Evolutionary conservation across 1,140 invertebrate genomes (phyloP).

Genomic region (Papilio machaon): DNA sequence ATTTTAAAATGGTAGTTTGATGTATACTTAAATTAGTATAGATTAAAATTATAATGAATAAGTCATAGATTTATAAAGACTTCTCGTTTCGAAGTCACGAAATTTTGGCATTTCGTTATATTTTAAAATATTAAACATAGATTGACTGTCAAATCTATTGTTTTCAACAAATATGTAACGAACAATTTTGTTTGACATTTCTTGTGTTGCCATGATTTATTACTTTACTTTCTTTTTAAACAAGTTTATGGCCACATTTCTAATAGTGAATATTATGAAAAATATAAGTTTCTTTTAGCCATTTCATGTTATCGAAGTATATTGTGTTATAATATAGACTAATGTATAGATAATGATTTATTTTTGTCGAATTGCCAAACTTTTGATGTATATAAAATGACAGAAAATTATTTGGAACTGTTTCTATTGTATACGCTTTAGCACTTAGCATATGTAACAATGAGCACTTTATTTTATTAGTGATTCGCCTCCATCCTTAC

Average conservation of each 20-base stretch:
- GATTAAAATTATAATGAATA: background rate
- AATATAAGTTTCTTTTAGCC: background rate
- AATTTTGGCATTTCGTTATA: too few relatives aligned
- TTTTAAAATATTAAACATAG: too few relatives aligned
- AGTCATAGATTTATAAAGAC: background rate
- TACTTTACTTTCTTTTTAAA: background rate
- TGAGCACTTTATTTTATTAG: conserved; percentile 49
- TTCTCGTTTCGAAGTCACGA: background rate
- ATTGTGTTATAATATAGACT: conserved; percentile 35
- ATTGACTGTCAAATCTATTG: too few relatives aligned
- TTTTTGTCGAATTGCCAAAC: conserved; percentile 74
- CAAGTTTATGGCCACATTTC: background rate
- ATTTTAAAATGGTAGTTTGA: background rate
- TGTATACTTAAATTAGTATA: background rate
- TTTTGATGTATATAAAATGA: conserved; percentile 50
- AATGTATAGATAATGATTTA: conserved; percentile 50
- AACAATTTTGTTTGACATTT: too few relatives aligned
- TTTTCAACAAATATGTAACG: too few relatives aligned
- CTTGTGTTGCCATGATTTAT: too few relatives aligned
- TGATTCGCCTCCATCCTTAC: conserved; percentile 56
- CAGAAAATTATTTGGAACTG: conserved; percentile 30
- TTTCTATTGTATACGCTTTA: conserved; percentile 46
- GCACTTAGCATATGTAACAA: conserved; percentile 52
- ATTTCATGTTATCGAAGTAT: conserved; percentile 8
- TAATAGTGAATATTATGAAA: background rate